A percentile compares a stretch with the other conserved stretches of the same genome.
These are phyloP conservation scores for Ceyx melanurus DNA, from an alignment of 2,113 vertebrate species.

Conservation along the genomic window DNA sequence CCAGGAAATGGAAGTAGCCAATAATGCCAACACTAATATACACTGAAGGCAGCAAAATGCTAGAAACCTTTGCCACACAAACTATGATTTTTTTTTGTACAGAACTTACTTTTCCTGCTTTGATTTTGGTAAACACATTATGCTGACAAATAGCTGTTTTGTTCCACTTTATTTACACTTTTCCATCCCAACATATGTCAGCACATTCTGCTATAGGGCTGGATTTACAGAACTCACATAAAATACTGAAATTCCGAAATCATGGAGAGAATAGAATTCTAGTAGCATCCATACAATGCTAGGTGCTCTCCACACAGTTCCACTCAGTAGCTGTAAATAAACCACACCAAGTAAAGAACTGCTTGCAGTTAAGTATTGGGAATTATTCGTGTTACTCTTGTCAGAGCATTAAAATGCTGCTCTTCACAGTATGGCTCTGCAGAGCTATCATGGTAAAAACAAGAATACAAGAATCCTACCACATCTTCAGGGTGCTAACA, in stretches of 20 bases:
- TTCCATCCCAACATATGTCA: constrained; percentile 15
- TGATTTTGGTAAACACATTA: background rate
- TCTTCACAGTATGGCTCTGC: background rate
- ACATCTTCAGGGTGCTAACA: background rate
- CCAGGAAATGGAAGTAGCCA: background rate
- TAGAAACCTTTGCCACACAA: background rate
- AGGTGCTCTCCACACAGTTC: constrained; percentile 16
- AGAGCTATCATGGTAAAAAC: background rate
- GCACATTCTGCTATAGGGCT: constrained; percentile 46
- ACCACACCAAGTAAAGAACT: background rate
- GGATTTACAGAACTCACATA: constrained; percentile 42
- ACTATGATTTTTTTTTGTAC: background rate
- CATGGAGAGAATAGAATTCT: constrained; percentile 34
- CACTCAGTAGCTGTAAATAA: constrained; percentile 32
- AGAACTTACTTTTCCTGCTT: background rate
- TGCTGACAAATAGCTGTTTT: constrained; percentile 47
- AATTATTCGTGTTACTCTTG: background rate
- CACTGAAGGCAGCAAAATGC: background rate
- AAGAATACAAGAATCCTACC: background rate
- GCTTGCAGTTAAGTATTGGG: background rate
- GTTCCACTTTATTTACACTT: constrained; percentile 59
- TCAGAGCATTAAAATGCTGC: background rate
- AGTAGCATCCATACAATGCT: background rate
- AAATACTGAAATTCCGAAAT: constrained; percentile 48
- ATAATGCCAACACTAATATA: background rate